phyloP scores from a whole-genome alignment of 2,888 invertebrate species.

The Aphelenchoides bicaudatus region DNA sequence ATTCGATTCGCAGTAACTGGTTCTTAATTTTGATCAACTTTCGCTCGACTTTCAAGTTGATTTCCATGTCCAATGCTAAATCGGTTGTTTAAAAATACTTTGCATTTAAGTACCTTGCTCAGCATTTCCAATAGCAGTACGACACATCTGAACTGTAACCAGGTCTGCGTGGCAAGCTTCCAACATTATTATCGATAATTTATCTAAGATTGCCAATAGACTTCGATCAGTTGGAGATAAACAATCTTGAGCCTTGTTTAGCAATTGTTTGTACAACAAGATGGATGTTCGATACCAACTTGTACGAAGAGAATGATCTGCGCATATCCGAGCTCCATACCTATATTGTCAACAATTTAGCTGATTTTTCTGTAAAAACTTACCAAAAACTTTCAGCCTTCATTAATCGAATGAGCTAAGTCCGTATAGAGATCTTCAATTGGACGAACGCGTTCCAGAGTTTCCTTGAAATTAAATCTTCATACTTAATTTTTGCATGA shows the following conservation, averaged over 20 bases:
- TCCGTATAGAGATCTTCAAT: conserved; percentile 35
- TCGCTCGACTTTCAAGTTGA: conserved; percentile 31
- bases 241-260: conserved; percentile 21
- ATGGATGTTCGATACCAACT: conserved; percentile 28
- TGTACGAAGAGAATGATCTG: conserved; percentile 27
- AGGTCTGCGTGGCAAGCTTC: conserved; percentile 30
- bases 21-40: conserved; percentile 38
- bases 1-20: conserved; percentile 22
- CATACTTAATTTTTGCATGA: conserved; percentile 1
- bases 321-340: conserved; percentile 33
- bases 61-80: conserved; percentile 28
- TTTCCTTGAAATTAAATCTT: conserved; percentile 17
- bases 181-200: conserved; percentile 33
- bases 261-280: conserved; percentile 30
- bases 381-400: conserved; percentile 37
- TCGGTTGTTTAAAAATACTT: background rate
- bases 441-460: conserved; percentile 23
- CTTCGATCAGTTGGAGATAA: conserved; percentile 30
- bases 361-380: too few relatives aligned
- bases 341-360: too few relatives aligned
- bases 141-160: conserved; percentile 19
- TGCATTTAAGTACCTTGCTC: conserved; percentile 29
- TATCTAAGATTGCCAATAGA: conserved; percentile 36
- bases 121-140: conserved; percentile 23
- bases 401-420: conserved; percentile 35